A percentile compares a stretch with the other conserved stretches of the same genome.
phyloP scores from a whole-genome alignment of 2,113 vertebrate genomes.

The Petaurus breviceps region DNA sequence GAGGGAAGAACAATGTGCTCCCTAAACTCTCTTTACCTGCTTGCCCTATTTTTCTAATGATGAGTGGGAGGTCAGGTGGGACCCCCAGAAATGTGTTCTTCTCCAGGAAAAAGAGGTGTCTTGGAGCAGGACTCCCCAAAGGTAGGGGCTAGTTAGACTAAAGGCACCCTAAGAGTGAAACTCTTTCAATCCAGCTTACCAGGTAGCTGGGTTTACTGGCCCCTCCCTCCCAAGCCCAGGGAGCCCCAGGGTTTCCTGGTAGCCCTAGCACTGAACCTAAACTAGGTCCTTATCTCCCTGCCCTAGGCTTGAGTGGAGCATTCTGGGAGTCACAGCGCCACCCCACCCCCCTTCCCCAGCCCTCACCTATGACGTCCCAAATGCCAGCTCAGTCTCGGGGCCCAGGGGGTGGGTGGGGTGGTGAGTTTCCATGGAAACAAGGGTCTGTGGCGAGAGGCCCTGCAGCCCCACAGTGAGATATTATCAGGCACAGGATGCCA shows the following conservation, averaged over 20 bases:
- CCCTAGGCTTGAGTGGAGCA: not conserved
- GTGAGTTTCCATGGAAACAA: not conserved
- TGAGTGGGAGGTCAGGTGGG: not conserved
- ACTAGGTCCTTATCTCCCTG: conserved; percentile 18
- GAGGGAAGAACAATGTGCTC: not conserved
- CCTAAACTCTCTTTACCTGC: not conserved
- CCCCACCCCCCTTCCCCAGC: not conserved
- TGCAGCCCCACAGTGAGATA: not conserved
- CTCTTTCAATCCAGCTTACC: not conserved
- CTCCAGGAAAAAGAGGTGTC: conserved; percentile 28
- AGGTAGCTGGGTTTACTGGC: not conserved
- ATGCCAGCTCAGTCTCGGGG: not conserved
- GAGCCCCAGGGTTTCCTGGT: not conserved
- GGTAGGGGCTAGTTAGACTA: not conserved
- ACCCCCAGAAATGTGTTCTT: conserved; percentile 14
- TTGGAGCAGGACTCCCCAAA: not conserved
- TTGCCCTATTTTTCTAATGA: not conserved
- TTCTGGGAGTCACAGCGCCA: not conserved
- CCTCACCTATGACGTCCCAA: not conserved
- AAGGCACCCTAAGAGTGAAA: not conserved
- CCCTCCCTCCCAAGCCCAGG: not conserved
- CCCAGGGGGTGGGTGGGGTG: not conserved
- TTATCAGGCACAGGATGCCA: not conserved
- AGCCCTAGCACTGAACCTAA: conserved; percentile 4
- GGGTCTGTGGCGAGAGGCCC: not conserved